Evolutionary conservation across 2,888 invertebrate genomes (phyloP).

Genomic region (Aphidoletes aphidimyza): DNA sequence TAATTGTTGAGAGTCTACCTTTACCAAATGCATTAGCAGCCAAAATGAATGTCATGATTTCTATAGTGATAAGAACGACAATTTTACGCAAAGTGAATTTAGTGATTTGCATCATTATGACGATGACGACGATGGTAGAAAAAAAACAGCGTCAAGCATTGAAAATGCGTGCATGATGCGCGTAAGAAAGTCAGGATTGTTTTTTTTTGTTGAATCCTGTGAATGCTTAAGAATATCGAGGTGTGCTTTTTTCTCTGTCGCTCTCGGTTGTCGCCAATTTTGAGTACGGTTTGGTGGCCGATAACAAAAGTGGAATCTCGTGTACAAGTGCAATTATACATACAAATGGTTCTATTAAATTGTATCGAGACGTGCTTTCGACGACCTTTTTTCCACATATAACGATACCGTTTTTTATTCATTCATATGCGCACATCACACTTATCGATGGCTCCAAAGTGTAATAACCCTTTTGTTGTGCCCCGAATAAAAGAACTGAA

Average conservation of each 20-base stretch:
- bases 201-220: background rate
- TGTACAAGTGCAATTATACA: slow-evolving; percentile 43
- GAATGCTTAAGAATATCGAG: no score
- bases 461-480: slow-evolving; percentile 28
- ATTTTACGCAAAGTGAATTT: background rate
- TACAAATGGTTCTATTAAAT: slow-evolving; percentile 42
- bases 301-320: slow-evolving; percentile 47
- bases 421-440: slow-evolving; percentile 4
- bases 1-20: slow-evolving; percentile 19
- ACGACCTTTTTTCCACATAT: slow-evolving; percentile 20
- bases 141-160: background rate
- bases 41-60: background rate
- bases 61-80: slow-evolving; percentile 10
- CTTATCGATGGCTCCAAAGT: slow-evolving; percentile 22
- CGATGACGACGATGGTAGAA: no score
- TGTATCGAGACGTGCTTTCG: slow-evolving; percentile 31
- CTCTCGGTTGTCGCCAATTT: background rate
- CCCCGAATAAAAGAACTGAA: background rate
- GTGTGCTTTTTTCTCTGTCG: background rate
- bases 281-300: background rate
- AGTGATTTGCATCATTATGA: background rate
- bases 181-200: background rate
- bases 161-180: background rate
- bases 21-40: background rate
- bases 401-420: slow-evolving; percentile 8